Conservation (phyloP, 30 jellyfish, hydroid and myxozoan species). For the Rhopilema esculentum region DNA sequence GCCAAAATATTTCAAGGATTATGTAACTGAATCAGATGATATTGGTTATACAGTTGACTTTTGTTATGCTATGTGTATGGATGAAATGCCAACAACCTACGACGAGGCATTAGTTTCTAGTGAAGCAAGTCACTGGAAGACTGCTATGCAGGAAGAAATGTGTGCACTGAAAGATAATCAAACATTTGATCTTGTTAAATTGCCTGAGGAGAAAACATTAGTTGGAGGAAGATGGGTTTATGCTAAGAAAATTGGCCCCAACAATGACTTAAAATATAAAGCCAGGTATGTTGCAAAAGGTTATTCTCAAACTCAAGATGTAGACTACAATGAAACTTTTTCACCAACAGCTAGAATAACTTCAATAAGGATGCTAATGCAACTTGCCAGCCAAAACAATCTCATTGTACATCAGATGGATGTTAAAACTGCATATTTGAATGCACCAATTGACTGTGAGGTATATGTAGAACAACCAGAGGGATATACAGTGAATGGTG, state of each 20-base stretch:
- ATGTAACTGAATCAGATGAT: constrained; percentile 10
- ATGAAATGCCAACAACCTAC: constrained; percentile 45
- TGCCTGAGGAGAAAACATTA: constrained; percentile 52
- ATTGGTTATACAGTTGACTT: neutral
- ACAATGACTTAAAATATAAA: constrained; percentile 37
- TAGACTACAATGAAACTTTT: constrained; percentile 50
- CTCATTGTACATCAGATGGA: constrained; percentile 38
- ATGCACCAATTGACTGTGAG: constrained; percentile 68
- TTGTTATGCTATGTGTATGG: neutral
- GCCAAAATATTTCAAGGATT: constrained; percentile 21
- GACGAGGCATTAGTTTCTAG: constrained; percentile 50
- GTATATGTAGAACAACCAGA: constrained; percentile 44
- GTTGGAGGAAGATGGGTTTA: constrained; percentile 86
- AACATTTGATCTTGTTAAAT: constrained; percentile 46
- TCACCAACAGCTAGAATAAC: constrained; percentile 41
- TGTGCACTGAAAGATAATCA: constrained; percentile 41
- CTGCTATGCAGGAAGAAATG: constrained; percentile 76
- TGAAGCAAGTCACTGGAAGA: constrained; percentile 66
- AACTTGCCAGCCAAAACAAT: constrained; percentile 22
- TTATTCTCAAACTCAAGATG: constrained; percentile 48
- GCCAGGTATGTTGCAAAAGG: constrained; percentile 78
- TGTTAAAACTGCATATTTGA: constrained; percentile 34
- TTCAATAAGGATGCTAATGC: constrained; percentile 27
- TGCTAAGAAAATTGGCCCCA: constrained; percentile 17
- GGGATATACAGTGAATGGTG: constrained; percentile 37